Conservation (phyloP, 2,113 vertebrate genomes). For the Bubalus kerabau region DNA sequence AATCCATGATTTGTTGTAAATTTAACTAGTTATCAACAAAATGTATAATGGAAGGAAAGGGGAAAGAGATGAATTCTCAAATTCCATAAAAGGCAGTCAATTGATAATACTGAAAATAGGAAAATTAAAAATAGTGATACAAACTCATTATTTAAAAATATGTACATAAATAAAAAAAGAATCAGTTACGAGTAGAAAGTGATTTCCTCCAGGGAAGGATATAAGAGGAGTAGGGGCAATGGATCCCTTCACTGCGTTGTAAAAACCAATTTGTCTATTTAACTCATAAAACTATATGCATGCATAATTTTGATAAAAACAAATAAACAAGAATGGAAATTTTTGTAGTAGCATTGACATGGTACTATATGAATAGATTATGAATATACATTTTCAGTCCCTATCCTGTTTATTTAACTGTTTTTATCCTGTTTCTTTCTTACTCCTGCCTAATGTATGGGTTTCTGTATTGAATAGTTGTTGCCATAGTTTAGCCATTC, state of each 20-base stretch:
- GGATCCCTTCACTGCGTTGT: neutral
- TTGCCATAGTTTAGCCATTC: neutral
- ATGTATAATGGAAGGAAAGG: neutral
- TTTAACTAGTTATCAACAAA: neutral
- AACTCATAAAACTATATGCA: neutral
- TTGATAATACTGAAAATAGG: neutral
- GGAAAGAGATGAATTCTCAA: neutral
- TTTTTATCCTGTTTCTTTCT: neutral
- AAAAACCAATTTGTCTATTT: neutral
- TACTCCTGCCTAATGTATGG: neutral
- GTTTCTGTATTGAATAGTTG: neutral
- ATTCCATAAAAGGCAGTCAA: neutral
- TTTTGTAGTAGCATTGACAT: neutral
- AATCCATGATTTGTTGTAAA: neutral
- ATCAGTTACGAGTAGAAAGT: neutral
- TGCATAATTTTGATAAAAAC: slow-evolving; percentile 18
- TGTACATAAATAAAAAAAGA: neutral
- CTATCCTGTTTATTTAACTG: neutral
- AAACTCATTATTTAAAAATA: neutral
- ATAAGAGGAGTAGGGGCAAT: neutral
- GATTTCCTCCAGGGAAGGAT: neutral
- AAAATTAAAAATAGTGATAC: neutral
- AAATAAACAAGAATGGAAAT: neutral
- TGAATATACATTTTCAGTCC: neutral
- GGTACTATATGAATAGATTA: neutral